Evolutionary conservation across 2,113 vertebrate species (phyloP).

Genomic region (Cervus canadensis): DNA sequence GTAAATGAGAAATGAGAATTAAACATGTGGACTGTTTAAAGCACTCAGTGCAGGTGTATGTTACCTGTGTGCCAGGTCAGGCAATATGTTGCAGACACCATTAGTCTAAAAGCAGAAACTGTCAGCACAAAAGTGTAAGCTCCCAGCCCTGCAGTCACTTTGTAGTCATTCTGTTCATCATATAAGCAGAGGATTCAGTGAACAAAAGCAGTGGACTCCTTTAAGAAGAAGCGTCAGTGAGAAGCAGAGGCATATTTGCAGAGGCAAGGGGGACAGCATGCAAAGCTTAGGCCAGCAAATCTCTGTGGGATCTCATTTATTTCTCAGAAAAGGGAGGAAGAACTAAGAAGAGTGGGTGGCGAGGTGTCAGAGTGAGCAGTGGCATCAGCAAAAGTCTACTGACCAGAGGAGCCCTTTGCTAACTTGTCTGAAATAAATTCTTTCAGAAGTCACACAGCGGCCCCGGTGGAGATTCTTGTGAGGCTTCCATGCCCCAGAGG

Average conservation of each 20-base stretch:
- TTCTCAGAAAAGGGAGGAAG: not conserved
- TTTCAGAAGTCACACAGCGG: not conserved
- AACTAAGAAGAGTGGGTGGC: not conserved
- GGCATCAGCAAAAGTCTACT: not conserved
- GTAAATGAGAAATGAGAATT: not conserved
- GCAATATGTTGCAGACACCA: not conserved
- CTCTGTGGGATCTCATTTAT: not conserved
- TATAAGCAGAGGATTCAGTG: not conserved
- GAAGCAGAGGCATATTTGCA: not conserved
- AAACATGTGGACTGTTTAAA: not conserved
- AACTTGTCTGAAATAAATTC: not conserved
- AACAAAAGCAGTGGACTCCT: not conserved
- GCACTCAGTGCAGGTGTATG: not conserved
- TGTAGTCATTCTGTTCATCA: not conserved
- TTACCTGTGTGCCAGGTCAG: not conserved
- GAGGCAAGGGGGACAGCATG: not conserved
- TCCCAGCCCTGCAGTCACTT: not conserved
- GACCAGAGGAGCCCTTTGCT: not conserved
- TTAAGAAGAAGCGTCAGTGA: not conserved
- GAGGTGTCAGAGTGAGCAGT: not conserved
- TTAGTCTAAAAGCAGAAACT: not conserved
- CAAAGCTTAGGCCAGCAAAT: not conserved
- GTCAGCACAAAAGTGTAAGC: not conserved
- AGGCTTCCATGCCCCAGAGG: not conserved
- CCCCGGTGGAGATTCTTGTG: not conserved